Evolutionary conservation across 2,113 vertebrate species (phyloP).

Genomic region (rat (Rattus norvegicus)): GRCr8 NC_086020.1:242388001-242388500

Average conservation of each 20-base stretch:
- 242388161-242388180: not conserved
- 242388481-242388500: no score
- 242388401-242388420: not conserved
- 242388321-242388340: not conserved
- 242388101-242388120: not conserved
- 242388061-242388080: not conserved
- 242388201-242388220: fast-evolving
- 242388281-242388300: not conserved
- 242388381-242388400: not conserved
- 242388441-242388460: no score
- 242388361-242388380: not conserved
- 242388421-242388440: not conserved
- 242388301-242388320: not conserved
- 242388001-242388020: not conserved
- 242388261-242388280: not conserved
- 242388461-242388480: no score
- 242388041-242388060: not conserved
- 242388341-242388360: not conserved
- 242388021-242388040: not conserved
- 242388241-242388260: not conserved
- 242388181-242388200: not conserved
- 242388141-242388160: not conserved
- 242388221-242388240: not conserved
- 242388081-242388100: not conserved
- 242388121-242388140: not conserved